Evolutionary conservation across 1,140 invertebrate species (phyloP), one percentile per base, ranked within the genome.

Genomic region (Plutomurus gul): DNA sequence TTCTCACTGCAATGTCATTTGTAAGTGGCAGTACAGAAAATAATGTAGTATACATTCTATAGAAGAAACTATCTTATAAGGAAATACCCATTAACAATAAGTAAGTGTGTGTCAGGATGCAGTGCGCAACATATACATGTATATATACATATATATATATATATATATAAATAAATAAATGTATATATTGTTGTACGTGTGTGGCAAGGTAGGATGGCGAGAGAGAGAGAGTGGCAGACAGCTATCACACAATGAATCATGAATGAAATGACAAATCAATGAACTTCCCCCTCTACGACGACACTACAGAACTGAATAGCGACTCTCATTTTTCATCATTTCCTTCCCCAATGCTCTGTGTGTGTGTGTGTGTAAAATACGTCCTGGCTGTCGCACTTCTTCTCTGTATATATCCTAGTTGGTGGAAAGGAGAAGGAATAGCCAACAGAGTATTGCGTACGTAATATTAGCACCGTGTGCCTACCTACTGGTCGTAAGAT

Each of bases 241-340:
- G 56, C 56, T 65, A 65, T 65, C 56, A 65, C 56, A 65, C 56
- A 30, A 65, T 65, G 56, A 65, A 65, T 65, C 56, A 65, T 65
- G 56, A 65, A 65, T 65, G 56, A 65, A 65, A 65, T 65, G 56
- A 65, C 56, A 65, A 65, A 65, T 65, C 56, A 65, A 65, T 65
- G 56, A 65, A 65, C 56, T 65, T 65, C 56, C 56, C 56, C 56
- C 56, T 65, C 56, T 18, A 65, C 56, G 56, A 65, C 56, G 30
- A n/a, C n/a, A n/a, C n/a, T n/a, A n/a, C n/a, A n/a, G n/a, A n/a
- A n/a, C n/a, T n/a, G 30, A 27, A 25, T n/a, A 65, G 27, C 27
- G 27, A 30, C 56, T n/a, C 56, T 65, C 56, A 65, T 65, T 65
- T 65, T 65, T 65, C 56, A 65, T 65, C 56, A 65, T 65, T 65